phyloP scores from a whole-genome alignment of 1,140 invertebrate species.

The Pararge aegeria region DNA sequence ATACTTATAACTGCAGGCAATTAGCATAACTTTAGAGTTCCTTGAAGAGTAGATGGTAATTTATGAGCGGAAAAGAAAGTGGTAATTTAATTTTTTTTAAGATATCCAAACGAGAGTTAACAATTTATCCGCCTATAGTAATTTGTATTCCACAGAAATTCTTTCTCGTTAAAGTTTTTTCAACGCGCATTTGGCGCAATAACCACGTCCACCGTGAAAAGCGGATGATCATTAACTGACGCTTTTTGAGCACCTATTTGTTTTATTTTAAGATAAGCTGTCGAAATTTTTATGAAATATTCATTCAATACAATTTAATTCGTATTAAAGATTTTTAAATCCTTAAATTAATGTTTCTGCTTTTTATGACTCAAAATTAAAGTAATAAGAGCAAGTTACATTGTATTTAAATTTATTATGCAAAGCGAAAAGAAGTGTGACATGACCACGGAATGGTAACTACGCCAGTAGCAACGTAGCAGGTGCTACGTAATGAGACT shows the following conservation, averaged over 20 bases:
- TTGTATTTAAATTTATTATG: conserved; percentile 27
- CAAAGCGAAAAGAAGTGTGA: conserved; percentile 28
- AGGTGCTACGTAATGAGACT: conserved; percentile 39
- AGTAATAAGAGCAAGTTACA: too few species aligned
- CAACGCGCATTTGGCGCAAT: conserved; percentile 25
- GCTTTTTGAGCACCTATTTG: conserved; percentile 15
- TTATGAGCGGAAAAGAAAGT: conserved; percentile 24
- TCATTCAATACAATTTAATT: background rate
- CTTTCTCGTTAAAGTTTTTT: conserved; percentile 32
- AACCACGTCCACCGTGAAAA: conserved; percentile 26
- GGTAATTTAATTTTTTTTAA: conserved; percentile 32
- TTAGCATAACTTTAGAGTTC: conserved; percentile 3
- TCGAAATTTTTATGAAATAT: background rate
- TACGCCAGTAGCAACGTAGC: conserved; percentile 17
- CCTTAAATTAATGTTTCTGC: too few species aligned
- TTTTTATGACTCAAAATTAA: too few species aligned
- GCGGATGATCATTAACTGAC: conserved; percentile 17
- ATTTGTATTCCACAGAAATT: conserved; percentile 36
- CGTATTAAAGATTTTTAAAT: background rate
- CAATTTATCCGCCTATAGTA: conserved; percentile 29
- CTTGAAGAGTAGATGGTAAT: conserved; percentile 23
- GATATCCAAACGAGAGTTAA: conserved; percentile 37
- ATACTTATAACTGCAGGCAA: background rate
- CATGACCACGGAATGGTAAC: background rate
- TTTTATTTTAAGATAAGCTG: conserved; percentile 5